Conservation (phyloP, 2,888 invertebrate species). For the Parascotia fuliginaria region DNA sequence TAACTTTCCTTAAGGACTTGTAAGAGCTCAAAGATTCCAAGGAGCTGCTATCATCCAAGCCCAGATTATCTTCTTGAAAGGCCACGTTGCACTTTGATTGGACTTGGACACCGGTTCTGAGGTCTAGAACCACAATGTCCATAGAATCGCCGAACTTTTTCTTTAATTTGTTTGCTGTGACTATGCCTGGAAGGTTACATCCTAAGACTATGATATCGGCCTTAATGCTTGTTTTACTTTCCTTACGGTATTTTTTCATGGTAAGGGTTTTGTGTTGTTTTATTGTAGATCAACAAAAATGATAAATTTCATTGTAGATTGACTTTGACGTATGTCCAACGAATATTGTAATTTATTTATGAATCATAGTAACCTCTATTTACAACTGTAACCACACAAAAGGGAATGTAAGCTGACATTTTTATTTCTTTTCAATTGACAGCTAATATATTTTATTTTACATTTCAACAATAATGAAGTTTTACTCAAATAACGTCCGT, state of each 20-base stretch:
- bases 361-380: too few species aligned
- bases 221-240: slow-evolving; percentile 49
- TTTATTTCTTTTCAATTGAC: too few species aligned
- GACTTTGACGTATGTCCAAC: slow-evolving; percentile 6
- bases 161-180: slow-evolving; percentile 76
- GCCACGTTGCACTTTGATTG: slow-evolving; percentile 62
- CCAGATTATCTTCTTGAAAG: slow-evolving; percentile 45
- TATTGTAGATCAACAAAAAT: background rate
- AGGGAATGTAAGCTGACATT: too few species aligned
- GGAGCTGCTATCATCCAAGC: background rate
- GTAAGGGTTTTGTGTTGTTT: slow-evolving; percentile 21
- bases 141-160: slow-evolving; percentile 72
- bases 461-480: too few species aligned
- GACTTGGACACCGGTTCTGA: slow-evolving; percentile 24
- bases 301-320: slow-evolving; percentile 2
- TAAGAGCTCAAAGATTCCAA: too few species aligned
- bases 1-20: too few species aligned
- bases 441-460: too few species aligned
- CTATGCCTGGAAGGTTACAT: slow-evolving; percentile 75
- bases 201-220: slow-evolving; percentile 78
- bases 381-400: too few species aligned
- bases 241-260: slow-evolving; percentile 38
- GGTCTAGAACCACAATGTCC: slow-evolving; percentile 73
- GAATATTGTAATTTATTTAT: too few species aligned
- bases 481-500: too few species aligned